Evolutionary conservation across 2,113 vertebrate species (phyloP), one percentile per base, ranked within the genome.

Genomic region (Rhea americana): DNA sequence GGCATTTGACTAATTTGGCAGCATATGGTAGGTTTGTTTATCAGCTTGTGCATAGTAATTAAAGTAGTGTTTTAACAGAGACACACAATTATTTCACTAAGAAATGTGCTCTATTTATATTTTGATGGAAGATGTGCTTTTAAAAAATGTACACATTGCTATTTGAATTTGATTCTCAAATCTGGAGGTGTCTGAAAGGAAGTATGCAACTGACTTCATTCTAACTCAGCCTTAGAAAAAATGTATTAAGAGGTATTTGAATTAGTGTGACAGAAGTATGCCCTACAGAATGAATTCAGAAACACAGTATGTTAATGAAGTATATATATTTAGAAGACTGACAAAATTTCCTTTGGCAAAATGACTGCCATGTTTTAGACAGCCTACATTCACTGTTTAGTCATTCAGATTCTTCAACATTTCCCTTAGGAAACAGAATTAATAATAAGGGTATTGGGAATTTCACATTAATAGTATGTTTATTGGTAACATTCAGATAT

Each of bases 1-100:
- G 96, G 95, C 91, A 93, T 95, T 94, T 93, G 65, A 93, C 73
- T 96, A 96, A 95, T 93, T 93, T 97, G 93, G 93, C 89, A 96
- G 95, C 92, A 95, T 95, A 95, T 90, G 93, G 85, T 90, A 85
- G 72, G 76, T 90, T 96, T 94, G 87, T 96, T 96, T 91, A 88
- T 96, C 87, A 94, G 82, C 90, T 95, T 92, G 65, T 43, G 74
- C 80, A 87, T 68, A 87, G 74, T 88, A 96, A 96, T 95, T 94
- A 96, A 89, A 94, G 74, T 61, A 82, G 50, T 82, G 55, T 62
- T 92, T 94, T 93, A 96, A 93, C 66, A 95, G 77, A 95, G 90
- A 70, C 90, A 86, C 51, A 91, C n/a, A 62, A 88, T 37, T 22
- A 32, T 59, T 39, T 72, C 48, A 71, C 21, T 7, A 51, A 39